Percentiles rank a stretch among this genome's conserved stretches.
Evolutionary conservation across 2,888 invertebrate genomes (phyloP).

Genomic region (Lissonota sp.): DNA sequence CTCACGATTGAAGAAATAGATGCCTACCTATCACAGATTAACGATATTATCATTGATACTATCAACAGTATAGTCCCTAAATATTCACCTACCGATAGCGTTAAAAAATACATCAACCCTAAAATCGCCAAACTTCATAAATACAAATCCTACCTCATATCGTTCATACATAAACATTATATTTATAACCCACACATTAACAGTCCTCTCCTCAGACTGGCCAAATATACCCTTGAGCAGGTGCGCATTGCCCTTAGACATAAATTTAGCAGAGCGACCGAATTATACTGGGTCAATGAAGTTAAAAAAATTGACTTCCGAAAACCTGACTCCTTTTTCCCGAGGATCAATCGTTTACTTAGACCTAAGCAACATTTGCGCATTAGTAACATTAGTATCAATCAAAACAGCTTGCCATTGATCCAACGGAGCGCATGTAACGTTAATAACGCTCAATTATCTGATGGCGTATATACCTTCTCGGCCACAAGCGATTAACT

Average conservation of each 20-base stretch:
- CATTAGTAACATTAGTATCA: no score
- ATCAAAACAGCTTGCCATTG: no score
- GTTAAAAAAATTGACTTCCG: conserved; percentile 36
- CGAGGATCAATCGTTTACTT: conserved; percentile 46
- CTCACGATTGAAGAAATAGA: conserved; percentile 12
- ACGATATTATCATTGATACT: neutral
- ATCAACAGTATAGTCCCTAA: no score
- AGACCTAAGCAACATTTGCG: conserved; percentile 41
- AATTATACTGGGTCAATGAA: conserved; percentile 34
- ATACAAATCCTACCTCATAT: neutral
- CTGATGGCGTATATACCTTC: conserved; percentile 27
- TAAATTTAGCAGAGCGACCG: neutral
- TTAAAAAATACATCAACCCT: conserved; percentile 12
- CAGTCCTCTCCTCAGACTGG: neutral
- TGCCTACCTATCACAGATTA: neutral
- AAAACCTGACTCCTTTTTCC: conserved; percentile 49
- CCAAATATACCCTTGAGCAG: neutral
- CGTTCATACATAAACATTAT: neutral
- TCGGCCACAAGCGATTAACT: conserved; percentile 22
- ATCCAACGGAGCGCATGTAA: no score
- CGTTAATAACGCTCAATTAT: no score
- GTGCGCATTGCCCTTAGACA: neutral
- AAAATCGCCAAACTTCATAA: no score
- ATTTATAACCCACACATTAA: neutral
- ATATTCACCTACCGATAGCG: no score